Conservation (phyloP, 1,140 invertebrate genomes). For the Notospermus geniculatus region DNA sequence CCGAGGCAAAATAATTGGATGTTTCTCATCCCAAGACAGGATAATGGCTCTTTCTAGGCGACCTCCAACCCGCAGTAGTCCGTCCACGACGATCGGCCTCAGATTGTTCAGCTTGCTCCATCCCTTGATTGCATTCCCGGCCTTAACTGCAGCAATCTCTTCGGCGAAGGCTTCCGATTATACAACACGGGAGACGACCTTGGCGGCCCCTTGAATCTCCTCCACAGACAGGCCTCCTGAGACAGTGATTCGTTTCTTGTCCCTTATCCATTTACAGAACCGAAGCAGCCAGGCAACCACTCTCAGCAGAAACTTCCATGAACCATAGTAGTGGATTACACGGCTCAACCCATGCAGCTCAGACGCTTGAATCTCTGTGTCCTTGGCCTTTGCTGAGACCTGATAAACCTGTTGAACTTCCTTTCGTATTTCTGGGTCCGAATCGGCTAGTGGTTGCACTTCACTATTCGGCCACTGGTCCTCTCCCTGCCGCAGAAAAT, state of each 20-base stretch:
- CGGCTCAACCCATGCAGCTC: neutral
- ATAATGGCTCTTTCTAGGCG: neutral
- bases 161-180: neutral
- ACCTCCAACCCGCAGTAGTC: neutral
- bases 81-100: neutral
- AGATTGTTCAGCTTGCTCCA: neutral
- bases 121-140: neutral
- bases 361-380: neutral
- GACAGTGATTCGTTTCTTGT: neutral
- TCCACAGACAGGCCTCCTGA: neutral
- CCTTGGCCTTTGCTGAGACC: neutral
- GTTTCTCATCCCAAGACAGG: neutral
- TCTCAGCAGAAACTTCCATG: too few relatives aligned
- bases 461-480: neutral
- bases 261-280: too few relatives aligned
- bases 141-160: neutral
- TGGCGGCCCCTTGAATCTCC: too few relatives aligned
- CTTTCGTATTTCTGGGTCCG: neutral
- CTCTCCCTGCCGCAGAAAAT: slow-evolving; percentile 14
- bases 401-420: neutral
- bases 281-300: too few relatives aligned
- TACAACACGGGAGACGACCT: too few relatives aligned
- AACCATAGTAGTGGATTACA: too few relatives aligned
- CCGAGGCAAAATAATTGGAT: too few relatives aligned
- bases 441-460: neutral